Evolutionary conservation across 2,888 invertebrate species (phyloP).

Genomic region (Nymphalis c-album): DNA sequence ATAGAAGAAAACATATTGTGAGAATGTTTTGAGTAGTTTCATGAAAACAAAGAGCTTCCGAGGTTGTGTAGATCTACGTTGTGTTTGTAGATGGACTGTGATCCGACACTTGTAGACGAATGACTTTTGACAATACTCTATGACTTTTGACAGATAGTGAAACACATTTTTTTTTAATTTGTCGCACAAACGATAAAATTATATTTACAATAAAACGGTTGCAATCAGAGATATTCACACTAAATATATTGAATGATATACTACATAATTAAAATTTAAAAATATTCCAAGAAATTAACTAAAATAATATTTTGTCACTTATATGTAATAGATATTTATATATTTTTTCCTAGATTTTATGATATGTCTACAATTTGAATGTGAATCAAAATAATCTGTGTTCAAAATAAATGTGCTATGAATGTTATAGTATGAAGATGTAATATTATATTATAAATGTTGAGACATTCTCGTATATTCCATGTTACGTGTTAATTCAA

Average conservation of each 20-base stretch:
- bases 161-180: constrained; percentile 50
- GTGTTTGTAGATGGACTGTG: constrained; percentile 54
- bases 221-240: constrained; percentile 54
- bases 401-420: constrained; percentile 69
- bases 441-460: constrained; percentile 54
- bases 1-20: constrained; percentile 23
- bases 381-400: constrained; percentile 68
- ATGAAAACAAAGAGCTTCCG: constrained; percentile 64
- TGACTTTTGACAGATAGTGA: constrained; percentile 67
- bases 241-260: constrained; percentile 51
- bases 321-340: constrained; percentile 59
- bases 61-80: constrained; percentile 71
- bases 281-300: constrained; percentile 64
- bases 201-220: constrained; percentile 41
- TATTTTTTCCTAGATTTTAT: constrained; percentile 69
- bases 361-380: constrained; percentile 72
- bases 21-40: constrained; percentile 30
- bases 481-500: constrained; percentile 35
- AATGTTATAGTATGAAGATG: constrained; percentile 64
- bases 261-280: constrained; percentile 52
- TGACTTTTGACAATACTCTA: constrained; percentile 71
- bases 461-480: constrained; percentile 42
- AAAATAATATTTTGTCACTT: constrained; percentile 48
- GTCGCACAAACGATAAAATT: constrained; percentile 65
- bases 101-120: constrained; percentile 51